Base-by-base conservation (phyloP, 2,797 vertebrate species). In the Hyperoplus immaculatus region DNA sequence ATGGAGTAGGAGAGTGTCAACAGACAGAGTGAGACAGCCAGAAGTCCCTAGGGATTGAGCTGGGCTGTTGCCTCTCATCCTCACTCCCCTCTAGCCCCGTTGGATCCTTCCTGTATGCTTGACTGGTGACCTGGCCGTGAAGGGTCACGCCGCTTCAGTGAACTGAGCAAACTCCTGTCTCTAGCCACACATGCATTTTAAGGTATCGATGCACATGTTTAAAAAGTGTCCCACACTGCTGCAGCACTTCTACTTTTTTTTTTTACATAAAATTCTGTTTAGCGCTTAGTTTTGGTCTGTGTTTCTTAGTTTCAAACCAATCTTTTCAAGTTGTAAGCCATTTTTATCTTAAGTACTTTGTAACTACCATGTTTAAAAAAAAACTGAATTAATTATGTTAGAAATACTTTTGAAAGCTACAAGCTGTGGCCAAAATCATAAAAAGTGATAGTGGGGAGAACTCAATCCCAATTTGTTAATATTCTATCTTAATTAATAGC, bases 61-160 rank as follows among this genome's bases (percentile, higher is more conserved):
- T 80, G 50, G 10, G 81, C 85, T 79, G 69, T 56, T 63, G 78
- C 77, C 84, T 87, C 74, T 60, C 62, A 29, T 93, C 90, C 76
- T 83, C 60, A 9, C 59, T 91, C 77, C 81, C 29, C 80, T 82
- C 78, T 45, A 18, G 57, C 74, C 75, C 70, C 45, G 46, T 16
- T 83, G 85, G 83, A 90, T 90, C 89, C 74, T 85, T 77, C 66
- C 83, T 90, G 79, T 80, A 87, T 76, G 92, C 93, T 88, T 80
- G 84, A 86, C 85, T 89, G 87, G 85, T 77, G 85, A 89, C 83
- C 78, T 79, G 92, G 74, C 85, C 89, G 83, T 50, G 80, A 88
- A 77, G 89, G 93, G 94, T 95, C 92, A 92, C 84, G 78, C 91
- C 84, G 94, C 92, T 91, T 91, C 91, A 85, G 82, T 94, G 85